Conservation (phyloP, 2,888 invertebrate genomes). For the Hypena proboscidalis region DNA sequence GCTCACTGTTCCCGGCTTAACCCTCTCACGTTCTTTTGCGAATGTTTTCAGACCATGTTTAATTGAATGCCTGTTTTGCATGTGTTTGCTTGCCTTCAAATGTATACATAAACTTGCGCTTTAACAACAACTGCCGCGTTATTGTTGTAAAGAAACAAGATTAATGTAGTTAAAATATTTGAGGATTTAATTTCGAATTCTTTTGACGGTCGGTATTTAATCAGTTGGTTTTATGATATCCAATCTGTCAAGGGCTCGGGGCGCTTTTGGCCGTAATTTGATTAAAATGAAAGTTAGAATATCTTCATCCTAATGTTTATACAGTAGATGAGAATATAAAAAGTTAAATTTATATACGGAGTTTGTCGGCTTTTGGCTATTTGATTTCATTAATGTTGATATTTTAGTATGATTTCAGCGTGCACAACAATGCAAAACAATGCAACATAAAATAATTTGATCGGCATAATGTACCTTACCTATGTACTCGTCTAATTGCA, state of each 20-base stretch:
- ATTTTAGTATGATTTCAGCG: no score
- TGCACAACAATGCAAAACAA: no score
- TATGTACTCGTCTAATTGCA: no score
- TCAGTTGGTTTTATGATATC: not conserved
- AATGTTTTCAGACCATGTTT: conserved; percentile 36
- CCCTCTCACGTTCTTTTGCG: conserved; percentile 30
- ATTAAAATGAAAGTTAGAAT: conserved; percentile 1
- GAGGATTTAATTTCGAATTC: not conserved
- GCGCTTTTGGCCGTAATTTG: not conserved
- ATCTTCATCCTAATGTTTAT: not conserved
- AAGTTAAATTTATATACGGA: not conserved
- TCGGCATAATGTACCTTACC: no score
- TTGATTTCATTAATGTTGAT: no score
- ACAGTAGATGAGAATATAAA: not conserved
- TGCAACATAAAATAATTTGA: no score
- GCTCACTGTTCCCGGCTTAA: conserved; percentile 27
- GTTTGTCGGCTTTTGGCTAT: conserved; percentile 6
- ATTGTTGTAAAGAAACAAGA: not conserved
- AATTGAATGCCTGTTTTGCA: conserved; percentile 47
- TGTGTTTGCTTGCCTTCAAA: conserved; percentile 26
- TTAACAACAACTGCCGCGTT: conserved; percentile 4
- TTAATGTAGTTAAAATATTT: not conserved
- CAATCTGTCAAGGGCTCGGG: not conserved
- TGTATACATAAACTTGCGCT: conserved; percentile 12
- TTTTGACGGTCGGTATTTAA: not conserved